These are phyloP conservation scores for Telmatherina bonti DNA, from an alignment of 2,797 vertebrate species.

Conservation along the genomic window DNA sequence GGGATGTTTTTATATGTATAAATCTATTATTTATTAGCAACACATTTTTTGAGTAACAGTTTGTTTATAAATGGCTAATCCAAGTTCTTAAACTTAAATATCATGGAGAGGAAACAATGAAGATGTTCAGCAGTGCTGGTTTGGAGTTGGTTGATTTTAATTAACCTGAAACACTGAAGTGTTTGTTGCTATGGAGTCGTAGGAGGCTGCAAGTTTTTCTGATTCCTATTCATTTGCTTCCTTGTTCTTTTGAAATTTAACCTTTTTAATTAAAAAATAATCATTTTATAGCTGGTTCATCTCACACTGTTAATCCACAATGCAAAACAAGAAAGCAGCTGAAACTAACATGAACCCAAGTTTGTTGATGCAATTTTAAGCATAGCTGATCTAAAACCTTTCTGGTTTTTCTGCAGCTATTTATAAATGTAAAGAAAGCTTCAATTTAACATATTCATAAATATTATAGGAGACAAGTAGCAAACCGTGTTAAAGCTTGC, in stretches of 20 bases:
- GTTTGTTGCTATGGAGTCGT: conserved; percentile 26
- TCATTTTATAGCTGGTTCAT: conserved; percentile 10
- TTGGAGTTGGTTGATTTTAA: conserved; percentile 31
- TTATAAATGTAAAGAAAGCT: conserved; percentile 18
- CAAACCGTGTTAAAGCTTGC: neutral
- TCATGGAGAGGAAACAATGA: conserved; percentile 39
- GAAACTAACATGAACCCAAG: neutral
- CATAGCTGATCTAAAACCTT: neutral
- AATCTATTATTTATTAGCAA: conserved; percentile 85
- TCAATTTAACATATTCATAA: neutral
- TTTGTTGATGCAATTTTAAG: conserved; percentile 2
- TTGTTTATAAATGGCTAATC: conserved; percentile 67
- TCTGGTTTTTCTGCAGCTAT: neutral
- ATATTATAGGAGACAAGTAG: neutral
- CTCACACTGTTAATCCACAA: neutral
- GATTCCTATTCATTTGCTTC: neutral
- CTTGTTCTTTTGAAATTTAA: neutral
- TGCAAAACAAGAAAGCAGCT: neutral
- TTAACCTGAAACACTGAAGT: conserved; percentile 41
- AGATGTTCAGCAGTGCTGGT: conserved; percentile 21
- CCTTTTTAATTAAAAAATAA: conserved; percentile 8
- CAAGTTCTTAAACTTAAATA: conserved; percentile 42
- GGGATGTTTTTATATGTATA: conserved; percentile 79
- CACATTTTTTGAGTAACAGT: conserved; percentile 73
- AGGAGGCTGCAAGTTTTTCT: conserved; percentile 1